Evolutionary conservation across 2,797 vertebrate genomes (phyloP).

Genomic region (Carapus acus): DNA sequence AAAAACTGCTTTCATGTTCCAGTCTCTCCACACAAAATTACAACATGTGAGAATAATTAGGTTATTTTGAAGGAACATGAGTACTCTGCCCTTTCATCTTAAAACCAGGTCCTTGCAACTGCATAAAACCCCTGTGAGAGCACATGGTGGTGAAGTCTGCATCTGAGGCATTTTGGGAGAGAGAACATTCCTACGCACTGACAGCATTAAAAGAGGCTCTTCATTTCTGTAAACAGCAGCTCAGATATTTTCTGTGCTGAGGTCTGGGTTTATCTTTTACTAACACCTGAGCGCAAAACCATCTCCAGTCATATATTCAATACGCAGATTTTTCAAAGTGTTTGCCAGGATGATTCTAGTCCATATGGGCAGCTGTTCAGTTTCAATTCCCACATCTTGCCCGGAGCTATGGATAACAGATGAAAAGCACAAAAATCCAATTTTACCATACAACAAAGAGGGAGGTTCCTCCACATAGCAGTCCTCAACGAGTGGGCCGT

Average conservation of each 20-base stretch:
- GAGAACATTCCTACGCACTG: neutral
- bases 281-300: neutral
- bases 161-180: neutral
- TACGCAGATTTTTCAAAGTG: neutral
- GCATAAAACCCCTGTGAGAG: constrained; percentile 2
- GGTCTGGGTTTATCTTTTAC: neutral
- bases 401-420: too few species aligned
- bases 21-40: constrained; percentile 17
- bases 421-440: too few species aligned
- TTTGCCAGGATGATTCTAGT: too few species aligned
- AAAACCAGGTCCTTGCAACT: constrained; percentile 13
- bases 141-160: constrained; percentile 4
- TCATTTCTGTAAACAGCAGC: neutral
- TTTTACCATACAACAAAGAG: too few species aligned
- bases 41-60: constrained; percentile 30
- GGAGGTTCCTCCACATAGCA: too few species aligned
- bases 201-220: neutral
- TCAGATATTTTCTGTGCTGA: neutral
- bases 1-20: constrained; percentile 3
- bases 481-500: too few species aligned
- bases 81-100: constrained; percentile 17
- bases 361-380: too few species aligned
- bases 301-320: neutral
- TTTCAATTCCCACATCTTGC: too few species aligned
- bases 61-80: constrained; percentile 18